Evolutionary conservation across 1,140 invertebrate species (phyloP), one percentile per base, ranked within the genome.

Genomic region (Theocolax elegans): DNA sequence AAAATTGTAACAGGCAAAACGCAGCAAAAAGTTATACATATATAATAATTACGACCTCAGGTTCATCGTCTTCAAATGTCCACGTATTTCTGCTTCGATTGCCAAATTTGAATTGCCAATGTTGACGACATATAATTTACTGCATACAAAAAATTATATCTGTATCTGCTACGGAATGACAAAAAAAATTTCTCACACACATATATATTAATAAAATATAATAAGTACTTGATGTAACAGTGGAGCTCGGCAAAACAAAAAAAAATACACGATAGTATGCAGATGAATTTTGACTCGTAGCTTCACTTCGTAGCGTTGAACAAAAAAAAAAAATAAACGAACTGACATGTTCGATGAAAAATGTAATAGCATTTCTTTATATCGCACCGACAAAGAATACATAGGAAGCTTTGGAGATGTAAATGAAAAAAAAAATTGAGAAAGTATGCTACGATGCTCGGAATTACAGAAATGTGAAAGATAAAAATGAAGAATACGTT

Each of bases 261-360:
- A 35, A 35, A 35, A 35, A 35, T 6, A 6, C 13, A 74, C 40
- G 31, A 27, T 60, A 25, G 38, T 54, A 31, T 53, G 15, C 56
- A 66, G 46, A 44, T 23, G 64, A 31, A 49, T 48, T 59, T 21
- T 31, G 71, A 62, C 60, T 48, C 70, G 66, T 58, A 29, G 23
- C 27, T 44, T 49, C 51, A 48, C 27, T 35, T 42, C 54, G 44
- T 69, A 60, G 42, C 53, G 6, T 46, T 27, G n/a, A 58, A 49
- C 27, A 10, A 54, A 62, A 67, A 40, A n/a, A n/a, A 13, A 56
- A 48, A 54, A 59, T 59, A 68, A 42, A 53, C 42, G 23, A 38
- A 9, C 48, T 29, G 35, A 40, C 25, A 27, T 3, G 46, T 65
- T 54, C 23, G 49, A 67, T 42, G 12, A 58, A 31, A 56, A 67